These are phyloP conservation scores for Oligia strigilis DNA, from an alignment of 2,888 invertebrate species.

Conservation along the genomic window DNA sequence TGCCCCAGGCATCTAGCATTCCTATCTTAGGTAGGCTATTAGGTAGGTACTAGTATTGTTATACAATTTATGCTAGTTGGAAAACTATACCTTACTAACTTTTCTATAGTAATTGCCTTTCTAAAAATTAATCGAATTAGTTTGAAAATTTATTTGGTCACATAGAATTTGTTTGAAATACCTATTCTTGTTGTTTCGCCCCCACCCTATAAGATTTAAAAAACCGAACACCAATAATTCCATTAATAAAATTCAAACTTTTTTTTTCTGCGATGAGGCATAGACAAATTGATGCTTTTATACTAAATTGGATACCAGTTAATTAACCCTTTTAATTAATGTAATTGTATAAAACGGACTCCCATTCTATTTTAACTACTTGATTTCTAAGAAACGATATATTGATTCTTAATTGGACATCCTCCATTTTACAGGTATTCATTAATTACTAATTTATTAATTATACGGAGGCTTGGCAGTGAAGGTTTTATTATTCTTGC, in stretches of 20 bases:
- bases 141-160: not conserved
- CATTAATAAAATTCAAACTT: conserved; percentile 78
- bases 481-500: conserved; percentile 20
- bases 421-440: conserved; percentile 46
- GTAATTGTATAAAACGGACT: conserved; percentile 34
- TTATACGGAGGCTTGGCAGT: conserved; percentile 24
- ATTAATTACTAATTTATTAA: conserved; percentile 57
- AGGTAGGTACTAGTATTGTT: conserved; percentile 11
- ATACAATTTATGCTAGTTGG: not conserved
- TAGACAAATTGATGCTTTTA: conserved; percentile 68
- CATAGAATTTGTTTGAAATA: not conserved
- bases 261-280: conserved; percentile 62
- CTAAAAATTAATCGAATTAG: not conserved
- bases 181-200: conserved; percentile 48
- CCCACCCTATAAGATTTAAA: conserved; percentile 67
- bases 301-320: conserved; percentile 46
- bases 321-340: conserved; percentile 53
- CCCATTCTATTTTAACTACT: conserved; percentile 41
- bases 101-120: not conserved
- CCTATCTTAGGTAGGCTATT: conserved; percentile 16
- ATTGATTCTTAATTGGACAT: conserved; percentile 53
- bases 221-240: conserved; percentile 69
- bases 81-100: not conserved
- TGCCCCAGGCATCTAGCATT: conserved; percentile 17
- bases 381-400: conserved; percentile 42